Base-by-base conservation (phyloP, 2,888 invertebrate genomes). In the Achlya flavicornis region DNA sequence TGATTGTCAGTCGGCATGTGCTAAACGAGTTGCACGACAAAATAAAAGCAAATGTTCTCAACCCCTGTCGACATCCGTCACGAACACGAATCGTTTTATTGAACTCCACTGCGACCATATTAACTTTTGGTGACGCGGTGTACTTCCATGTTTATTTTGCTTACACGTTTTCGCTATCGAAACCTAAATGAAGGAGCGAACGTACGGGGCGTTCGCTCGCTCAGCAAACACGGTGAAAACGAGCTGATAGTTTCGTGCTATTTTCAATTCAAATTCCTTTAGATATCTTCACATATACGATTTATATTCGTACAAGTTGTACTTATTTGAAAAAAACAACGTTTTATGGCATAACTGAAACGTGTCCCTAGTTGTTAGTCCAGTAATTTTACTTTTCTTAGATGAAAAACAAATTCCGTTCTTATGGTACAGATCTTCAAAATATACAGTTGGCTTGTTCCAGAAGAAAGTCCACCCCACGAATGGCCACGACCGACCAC, bases 1-100 rank as follows among this genome's bases (percentile, higher is more conserved):
- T 92, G 92, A 92, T 92, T 89, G 92, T 90, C 92, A 91, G 89
- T 83, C 86, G 88, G 87, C 87, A 88, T 88, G 88, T 86, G 88
- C 88, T 89, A 89, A 91, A 90, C 91, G 91, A 89, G 88, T 89
- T 87, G 88, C 60, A 60, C 81, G 85, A 83, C 80, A 82, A 90
- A 91, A 92, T 90, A 91, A 91, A 90, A 91, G 86, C 89, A 88
- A 90, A 89, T 86, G 84, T 87, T 85, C 80, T 78, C 84, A 84
- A 87, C 88, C 89, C 89, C 87, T 89, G 88, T 87, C 88, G 84
- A 83, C 86, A 84, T 87, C 79, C 84, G 89, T 90, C 89, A 89
- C 85, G 78, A 72, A 80, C 85, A 82, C 80, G 80, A 81, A 87
- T 87, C 86, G 86, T 90, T 90, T 88, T 90, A 90, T 89, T 88